A percentile compares a stretch with the other conserved stretches of the same genome.
These are phyloP conservation scores for Calliopsis andreniformis DNA, from an alignment of 1,140 invertebrate genomes.

Conservation along the genomic window DNA sequence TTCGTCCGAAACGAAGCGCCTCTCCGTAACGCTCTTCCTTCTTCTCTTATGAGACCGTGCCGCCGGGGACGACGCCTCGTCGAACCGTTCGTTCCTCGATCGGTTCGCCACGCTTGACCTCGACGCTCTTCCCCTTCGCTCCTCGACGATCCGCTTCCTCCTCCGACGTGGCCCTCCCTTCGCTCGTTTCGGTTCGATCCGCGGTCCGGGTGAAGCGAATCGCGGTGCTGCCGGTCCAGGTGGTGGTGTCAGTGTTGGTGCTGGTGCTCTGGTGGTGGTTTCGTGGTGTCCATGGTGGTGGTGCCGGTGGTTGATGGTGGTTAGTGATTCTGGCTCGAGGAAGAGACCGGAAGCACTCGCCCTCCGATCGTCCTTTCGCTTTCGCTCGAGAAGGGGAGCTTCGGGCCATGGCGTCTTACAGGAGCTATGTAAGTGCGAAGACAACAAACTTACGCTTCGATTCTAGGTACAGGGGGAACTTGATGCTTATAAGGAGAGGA, in stretches of 20 bases:
- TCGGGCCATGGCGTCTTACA: slow-evolving; percentile 74
- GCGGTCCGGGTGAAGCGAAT: slow-evolving; percentile 19
- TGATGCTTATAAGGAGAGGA: too few species aligned
- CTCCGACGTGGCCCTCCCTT: not conserved
- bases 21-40: slow-evolving; percentile 64
- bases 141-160: not conserved
- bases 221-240: slow-evolving; percentile 19
- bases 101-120: slow-evolving; percentile 35
- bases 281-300: slow-evolving; percentile 36
- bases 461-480: too few species aligned
- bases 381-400: slow-evolving; percentile 17
- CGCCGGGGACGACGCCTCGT: slow-evolving; percentile 45
- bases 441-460: not conserved
- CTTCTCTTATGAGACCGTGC: slow-evolving; percentile 58
- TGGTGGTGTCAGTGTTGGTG: slow-evolving; percentile 40
- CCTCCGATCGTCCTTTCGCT: slow-evolving; percentile 19
- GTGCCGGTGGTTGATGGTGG: slow-evolving; percentile 49
- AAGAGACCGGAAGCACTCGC: slow-evolving; percentile 22
- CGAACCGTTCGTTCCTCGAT: slow-evolving; percentile 42
- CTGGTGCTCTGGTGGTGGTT: slow-evolving; percentile 28
- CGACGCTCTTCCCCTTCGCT: not conserved
- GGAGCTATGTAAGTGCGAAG: slow-evolving; percentile 77
- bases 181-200: not conserved
- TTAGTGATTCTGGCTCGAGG: slow-evolving; percentile 35
- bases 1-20: slow-evolving; percentile 75